Evolutionary conservation across 2,888 invertebrate genomes (phyloP).

Genomic region (Ormyrus rosae): DNA sequence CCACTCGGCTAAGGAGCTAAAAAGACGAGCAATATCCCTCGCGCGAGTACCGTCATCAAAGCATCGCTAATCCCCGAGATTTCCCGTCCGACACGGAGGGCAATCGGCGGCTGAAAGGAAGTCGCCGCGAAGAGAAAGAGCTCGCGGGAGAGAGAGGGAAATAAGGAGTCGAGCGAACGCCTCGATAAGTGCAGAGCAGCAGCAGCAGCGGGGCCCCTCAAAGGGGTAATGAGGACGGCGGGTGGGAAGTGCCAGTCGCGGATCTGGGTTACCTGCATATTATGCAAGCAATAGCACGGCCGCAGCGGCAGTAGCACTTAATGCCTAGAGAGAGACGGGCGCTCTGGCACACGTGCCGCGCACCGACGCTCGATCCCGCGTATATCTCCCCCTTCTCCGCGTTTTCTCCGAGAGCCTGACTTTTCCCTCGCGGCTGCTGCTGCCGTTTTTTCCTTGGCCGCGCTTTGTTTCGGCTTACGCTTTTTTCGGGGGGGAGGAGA

Average conservation of each 20-base stretch:
- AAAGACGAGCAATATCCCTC: too few relatives aligned
- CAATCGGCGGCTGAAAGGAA: too few relatives aligned
- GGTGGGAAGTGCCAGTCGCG: conserved; percentile 64
- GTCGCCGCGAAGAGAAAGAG: not conserved
- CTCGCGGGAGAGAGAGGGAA: not conserved
- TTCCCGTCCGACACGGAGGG: too few relatives aligned
- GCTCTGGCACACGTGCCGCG: conserved; percentile 11
- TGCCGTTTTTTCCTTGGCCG: too few relatives aligned
- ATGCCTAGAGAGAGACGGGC: not conserved
- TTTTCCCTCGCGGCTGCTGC: not conserved
- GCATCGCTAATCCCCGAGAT: too few relatives aligned
- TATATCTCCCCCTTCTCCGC: not conserved
- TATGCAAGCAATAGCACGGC: conserved; percentile 66
- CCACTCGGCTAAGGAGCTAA: too few relatives aligned
- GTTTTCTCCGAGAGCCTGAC: not conserved
- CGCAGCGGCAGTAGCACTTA: conserved; percentile 53
- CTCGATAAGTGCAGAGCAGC: conserved; percentile 4
- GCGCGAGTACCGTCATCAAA: too few relatives aligned
- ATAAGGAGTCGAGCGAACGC: not conserved
- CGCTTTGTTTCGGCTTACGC: too few relatives aligned
- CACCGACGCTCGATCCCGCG: not conserved
- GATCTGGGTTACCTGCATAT: conserved; percentile 72
- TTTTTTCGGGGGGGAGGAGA: too few relatives aligned
- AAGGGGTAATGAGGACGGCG: conserved; percentile 69
- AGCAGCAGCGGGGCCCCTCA: conserved; percentile 54